phyloP scores from a whole-genome alignment of 2,113 vertebrate species.

The Tachycineta bicolor region DNA sequence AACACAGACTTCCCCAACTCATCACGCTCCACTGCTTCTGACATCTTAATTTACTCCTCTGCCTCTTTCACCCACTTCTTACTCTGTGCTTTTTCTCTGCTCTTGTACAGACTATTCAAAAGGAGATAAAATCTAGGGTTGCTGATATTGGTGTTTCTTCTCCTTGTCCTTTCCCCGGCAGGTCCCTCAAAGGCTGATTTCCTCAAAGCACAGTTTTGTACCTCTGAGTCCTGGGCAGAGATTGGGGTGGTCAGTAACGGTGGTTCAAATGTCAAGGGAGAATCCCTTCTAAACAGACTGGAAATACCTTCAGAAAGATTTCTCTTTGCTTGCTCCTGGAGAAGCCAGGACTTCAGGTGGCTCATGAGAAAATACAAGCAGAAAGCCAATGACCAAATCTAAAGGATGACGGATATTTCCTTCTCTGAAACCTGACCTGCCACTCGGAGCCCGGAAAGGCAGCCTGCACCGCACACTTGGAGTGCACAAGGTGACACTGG shows the following conservation, averaged over 20 bases:
- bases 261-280: background rate
- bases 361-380: background rate
- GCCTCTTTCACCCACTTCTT: background rate
- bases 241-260: background rate
- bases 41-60: background rate
- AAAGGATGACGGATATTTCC: background rate
- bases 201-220: background rate
- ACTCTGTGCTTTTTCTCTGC: background rate
- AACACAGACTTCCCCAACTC: background rate
- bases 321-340: background rate
- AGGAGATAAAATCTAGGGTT: background rate
- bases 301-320: background rate
- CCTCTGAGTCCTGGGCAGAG: background rate
- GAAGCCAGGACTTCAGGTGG: background rate
- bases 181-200: background rate
- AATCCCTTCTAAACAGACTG: background rate
- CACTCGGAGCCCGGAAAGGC: background rate
- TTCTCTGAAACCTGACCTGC: accelerated
- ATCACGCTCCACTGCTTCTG: background rate
- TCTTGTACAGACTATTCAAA: background rate
- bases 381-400: background rate
- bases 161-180: background rate
- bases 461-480: accelerated
- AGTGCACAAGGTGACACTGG: background rate
- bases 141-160: background rate